Evolutionary conservation across 2,888 invertebrate species (phyloP).

Genomic region (Drosophila paracracens): DNA sequence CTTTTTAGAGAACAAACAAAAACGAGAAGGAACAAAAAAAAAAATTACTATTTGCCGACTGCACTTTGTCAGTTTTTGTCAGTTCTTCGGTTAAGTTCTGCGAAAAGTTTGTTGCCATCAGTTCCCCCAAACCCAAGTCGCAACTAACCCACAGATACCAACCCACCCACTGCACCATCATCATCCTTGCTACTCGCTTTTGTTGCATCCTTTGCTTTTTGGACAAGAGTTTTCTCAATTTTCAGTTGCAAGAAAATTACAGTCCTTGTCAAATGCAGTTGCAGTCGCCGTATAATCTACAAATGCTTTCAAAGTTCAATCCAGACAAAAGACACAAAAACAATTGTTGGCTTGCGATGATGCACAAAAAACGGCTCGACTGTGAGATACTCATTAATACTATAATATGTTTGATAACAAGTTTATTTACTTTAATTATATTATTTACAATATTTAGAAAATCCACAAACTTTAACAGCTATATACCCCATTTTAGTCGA

Average conservation of each 20-base stretch:
- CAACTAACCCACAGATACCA: neutral
- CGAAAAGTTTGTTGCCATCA: constrained; percentile 47
- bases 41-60: constrained; percentile 57
- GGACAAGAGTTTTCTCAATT: constrained; percentile 43
- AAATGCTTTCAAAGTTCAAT: constrained; percentile 61
- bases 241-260: constrained; percentile 60
- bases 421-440: too few species aligned
- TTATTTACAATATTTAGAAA: neutral
- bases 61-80: constrained; percentile 74
- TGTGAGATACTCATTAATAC: constrained; percentile 12
- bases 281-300: constrained; percentile 44
- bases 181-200: neutral
- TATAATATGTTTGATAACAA: too few species aligned
- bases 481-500: neutral
- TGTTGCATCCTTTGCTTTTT: constrained; percentile 24
- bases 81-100: constrained; percentile 61
- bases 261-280: constrained; percentile 70
- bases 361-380: neutral
- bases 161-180: neutral
- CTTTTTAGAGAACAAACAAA: constrained; percentile 15
- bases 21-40: constrained; percentile 7
- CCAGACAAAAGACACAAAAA: constrained; percentile 24
- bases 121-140: neutral
- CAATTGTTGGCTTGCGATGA: constrained; percentile 7
- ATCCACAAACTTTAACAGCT: accelerated